phyloP scores from a whole-genome alignment of 2,113 vertebrate genomes.

The Echinops telfairi region DNA sequence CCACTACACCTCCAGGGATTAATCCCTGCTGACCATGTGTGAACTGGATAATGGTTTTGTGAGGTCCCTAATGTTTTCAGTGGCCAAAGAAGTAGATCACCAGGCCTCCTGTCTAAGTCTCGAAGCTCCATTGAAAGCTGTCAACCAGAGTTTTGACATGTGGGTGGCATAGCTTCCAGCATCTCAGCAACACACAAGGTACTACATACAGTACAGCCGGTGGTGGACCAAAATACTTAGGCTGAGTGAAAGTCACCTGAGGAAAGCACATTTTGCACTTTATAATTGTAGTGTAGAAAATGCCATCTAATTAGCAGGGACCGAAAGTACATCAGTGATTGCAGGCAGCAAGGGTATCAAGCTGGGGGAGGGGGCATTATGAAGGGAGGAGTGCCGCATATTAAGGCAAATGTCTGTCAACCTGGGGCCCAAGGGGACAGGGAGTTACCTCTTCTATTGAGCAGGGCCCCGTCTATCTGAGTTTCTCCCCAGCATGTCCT shows the following conservation, averaged over 20 bases:
- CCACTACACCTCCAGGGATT: neutral
- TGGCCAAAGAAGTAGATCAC: neutral
- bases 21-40: neutral
- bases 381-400: fast-evolving
- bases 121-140: neutral
- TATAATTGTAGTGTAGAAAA: neutral
- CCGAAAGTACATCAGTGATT: neutral
- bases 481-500: neutral
- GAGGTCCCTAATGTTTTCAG: neutral
- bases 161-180: neutral
- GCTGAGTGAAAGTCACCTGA: neutral
- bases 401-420: neutral
- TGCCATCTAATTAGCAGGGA: neutral
- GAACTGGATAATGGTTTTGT: neutral
- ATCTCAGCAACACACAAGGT: neutral
- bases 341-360: neutral
- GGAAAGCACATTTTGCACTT: neutral
- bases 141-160: neutral
- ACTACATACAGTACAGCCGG: neutral
- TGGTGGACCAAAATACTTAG: neutral
- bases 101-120: neutral
- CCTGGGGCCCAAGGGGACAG: neutral
- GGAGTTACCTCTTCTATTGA: neutral
- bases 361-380: neutral
- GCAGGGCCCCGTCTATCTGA: neutral